Evolutionary conservation across 2,888 invertebrate genomes (phyloP).

Genomic region (Eupithecia subfuscata): DNA sequence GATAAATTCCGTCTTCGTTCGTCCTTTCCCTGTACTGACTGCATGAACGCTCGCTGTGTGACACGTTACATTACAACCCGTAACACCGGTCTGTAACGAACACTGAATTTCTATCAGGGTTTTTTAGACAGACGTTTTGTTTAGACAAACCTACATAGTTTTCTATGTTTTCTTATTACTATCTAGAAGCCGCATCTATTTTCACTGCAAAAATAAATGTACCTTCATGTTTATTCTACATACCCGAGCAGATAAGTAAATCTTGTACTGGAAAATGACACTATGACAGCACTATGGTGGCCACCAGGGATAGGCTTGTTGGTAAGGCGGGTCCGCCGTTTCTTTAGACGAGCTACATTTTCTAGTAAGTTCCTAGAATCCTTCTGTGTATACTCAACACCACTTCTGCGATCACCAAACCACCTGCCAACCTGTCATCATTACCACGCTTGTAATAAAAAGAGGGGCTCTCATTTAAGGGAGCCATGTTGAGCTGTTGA

Average conservation of each 20-base stretch:
- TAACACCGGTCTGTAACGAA: no score
- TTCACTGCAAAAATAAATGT: neutral
- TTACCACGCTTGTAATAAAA: no score
- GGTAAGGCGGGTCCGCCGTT: neutral
- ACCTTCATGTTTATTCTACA: neutral
- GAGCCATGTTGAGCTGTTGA: no score
- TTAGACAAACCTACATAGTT: neutral
- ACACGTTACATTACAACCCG: no score
- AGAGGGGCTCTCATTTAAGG: no score
- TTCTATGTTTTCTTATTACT: neutral
- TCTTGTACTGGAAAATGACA: neutral
- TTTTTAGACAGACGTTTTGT: no score
- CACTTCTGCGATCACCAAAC: neutral
- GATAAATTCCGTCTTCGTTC: no score
- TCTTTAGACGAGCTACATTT: neutral
- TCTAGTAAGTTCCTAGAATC: neutral
- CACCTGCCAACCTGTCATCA: neutral
- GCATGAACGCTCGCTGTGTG: no score
- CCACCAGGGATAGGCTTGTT: neutral
- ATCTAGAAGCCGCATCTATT: no score
- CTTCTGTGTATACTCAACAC: neutral
- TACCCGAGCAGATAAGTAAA: neutral
- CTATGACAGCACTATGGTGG: neutral
- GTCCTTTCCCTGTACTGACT: no score
- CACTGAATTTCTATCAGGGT: no score